Conservation (phyloP, 2,113 vertebrate genomes). For the Poeciliopsis prolifica region DNA sequence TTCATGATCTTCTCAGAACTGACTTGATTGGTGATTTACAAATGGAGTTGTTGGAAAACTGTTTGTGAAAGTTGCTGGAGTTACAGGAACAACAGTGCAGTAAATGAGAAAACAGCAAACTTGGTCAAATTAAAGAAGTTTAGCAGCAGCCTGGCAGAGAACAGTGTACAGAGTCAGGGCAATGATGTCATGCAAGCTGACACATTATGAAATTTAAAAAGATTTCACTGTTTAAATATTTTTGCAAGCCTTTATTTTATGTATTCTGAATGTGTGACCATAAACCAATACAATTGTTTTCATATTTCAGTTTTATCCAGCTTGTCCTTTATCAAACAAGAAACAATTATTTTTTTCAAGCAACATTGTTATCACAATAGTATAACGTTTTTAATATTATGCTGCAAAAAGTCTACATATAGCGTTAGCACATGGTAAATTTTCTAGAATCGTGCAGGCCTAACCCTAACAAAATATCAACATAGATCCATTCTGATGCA, state of each 20-base stretch:
- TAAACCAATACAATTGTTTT: too few relatives aligned
- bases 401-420: too few relatives aligned
- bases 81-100: neutral
- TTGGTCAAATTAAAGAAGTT: neutral
- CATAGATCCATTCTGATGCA: neutral
- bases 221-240: neutral
- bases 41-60: neutral
- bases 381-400: neutral
- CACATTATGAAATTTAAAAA: neutral
- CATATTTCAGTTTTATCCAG: too few relatives aligned
- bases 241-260: neutral
- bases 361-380: too few relatives aligned
- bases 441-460: neutral
- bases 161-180: neutral
- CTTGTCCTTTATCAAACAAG: too few relatives aligned
- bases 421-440: neutral
- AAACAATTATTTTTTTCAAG: too few relatives aligned
- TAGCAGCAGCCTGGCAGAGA: neutral
- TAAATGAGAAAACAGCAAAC: neutral
- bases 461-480: neutral
- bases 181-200: neutral
- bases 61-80: neutral
- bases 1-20: neutral
- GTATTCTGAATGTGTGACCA: too few relatives aligned
- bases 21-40: neutral